These are phyloP conservation scores for Palaemon carinicauda DNA, from an alignment of 1,140 invertebrate genomes.

Conservation along the genomic window DNA sequence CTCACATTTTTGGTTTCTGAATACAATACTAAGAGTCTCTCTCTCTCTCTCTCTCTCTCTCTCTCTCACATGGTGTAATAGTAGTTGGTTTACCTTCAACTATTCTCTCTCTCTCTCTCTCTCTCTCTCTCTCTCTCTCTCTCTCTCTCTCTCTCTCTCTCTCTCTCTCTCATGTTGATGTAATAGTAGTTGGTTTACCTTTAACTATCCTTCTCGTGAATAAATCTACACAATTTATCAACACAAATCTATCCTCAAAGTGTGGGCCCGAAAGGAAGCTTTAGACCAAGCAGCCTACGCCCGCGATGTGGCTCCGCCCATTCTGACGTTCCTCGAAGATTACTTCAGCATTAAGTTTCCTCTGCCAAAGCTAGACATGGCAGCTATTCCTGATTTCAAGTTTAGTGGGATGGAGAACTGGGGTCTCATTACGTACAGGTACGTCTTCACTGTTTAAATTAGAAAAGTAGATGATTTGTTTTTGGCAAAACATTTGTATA, in stretches of 20 bases:
- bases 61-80: no score
- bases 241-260: not conserved
- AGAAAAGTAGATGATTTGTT: no score
- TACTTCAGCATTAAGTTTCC: constrained; percentile 78
- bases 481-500: no score
- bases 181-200: no score
- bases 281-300: not conserved
- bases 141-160: no score
- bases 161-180: no score
- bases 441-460: not conserved
- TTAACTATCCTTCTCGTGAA: not conserved
- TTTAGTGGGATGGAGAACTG: constrained; percentile 69
- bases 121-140: no score
- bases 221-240: not conserved
- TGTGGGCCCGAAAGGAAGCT: constrained; percentile 10
- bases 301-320: not conserved
- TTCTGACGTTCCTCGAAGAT: constrained; percentile 65
- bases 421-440: constrained; percentile 82
- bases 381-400: constrained; percentile 84
- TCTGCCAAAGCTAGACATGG: constrained; percentile 81
- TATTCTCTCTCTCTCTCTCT: no score
- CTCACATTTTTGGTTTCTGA: no score
- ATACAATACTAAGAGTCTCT: no score
- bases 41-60: no score
- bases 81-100: no score